These are phyloP conservation scores for Epirrita christyi DNA, from an alignment of 2,888 invertebrate species.

Conservation along the genomic window DNA sequence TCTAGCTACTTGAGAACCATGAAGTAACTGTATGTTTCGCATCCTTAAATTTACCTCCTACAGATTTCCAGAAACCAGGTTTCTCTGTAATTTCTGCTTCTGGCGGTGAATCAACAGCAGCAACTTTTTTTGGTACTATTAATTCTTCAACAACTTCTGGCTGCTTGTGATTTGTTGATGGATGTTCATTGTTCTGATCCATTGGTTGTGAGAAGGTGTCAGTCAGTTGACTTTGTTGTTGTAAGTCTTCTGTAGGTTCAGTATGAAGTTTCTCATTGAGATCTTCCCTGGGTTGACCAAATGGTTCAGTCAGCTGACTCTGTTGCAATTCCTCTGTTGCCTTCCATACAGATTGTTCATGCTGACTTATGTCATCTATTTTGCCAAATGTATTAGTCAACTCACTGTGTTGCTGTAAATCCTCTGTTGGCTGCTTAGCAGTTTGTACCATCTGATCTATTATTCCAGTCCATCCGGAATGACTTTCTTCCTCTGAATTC, in stretches of 20 bases:
- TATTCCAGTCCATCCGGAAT: conserved; percentile 23
- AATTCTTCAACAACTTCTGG: conserved; percentile 29
- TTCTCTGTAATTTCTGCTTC: conserved; percentile 56
- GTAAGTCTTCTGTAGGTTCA: conserved; percentile 15
- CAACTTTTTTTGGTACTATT: conserved; percentile 35
- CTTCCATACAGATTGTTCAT: conserved; percentile 18
- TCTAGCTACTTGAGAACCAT: conserved; percentile 70
- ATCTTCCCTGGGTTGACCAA: background rate
- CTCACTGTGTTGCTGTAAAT: conserved; percentile 22
- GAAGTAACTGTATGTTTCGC: conserved; percentile 82
- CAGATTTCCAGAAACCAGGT: conserved; percentile 83
- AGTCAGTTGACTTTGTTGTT: conserved; percentile 19
- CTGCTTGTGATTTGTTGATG: conserved; percentile 10
- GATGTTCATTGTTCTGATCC: conserved; percentile 13
- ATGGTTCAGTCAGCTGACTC: conserved; percentile 3
- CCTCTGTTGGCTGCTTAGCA: conserved; percentile 19
- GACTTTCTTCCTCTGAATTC: conserved; percentile 29
- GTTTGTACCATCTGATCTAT: conserved; percentile 22
- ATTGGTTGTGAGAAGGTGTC: conserved; percentile 15
- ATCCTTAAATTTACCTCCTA: conserved; percentile 79
- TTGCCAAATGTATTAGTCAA: conserved; percentile 21
- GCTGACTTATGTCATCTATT: conserved; percentile 8
- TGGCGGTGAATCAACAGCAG: conserved; percentile 42
- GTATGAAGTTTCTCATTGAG: conserved; percentile 2
- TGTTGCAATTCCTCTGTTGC: conserved; percentile 12